Base-by-base conservation (phyloP, 2,797 vertebrate genomes). In the Sebastes kiyomatsui region DNA sequence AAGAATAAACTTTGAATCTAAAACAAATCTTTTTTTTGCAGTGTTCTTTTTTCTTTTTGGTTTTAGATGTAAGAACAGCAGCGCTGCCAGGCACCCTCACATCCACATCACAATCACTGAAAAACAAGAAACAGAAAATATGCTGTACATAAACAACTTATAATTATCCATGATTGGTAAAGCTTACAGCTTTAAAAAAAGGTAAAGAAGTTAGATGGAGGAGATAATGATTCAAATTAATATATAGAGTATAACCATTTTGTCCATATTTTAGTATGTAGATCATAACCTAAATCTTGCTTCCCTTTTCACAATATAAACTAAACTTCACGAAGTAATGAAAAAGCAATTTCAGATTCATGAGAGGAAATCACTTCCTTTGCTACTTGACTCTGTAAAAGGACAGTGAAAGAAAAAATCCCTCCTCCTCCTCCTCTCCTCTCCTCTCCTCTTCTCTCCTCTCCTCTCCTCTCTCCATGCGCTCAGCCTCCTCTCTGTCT, bases 401-500 rank as follows among this genome's bases (percentile, higher is more conserved):
- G 12, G 22, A 80, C 27, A 67, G 35, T 12, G 14, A 76, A 74
- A 80, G 14, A 58, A 62, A 77, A 77, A 82, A 62, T 58, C 13
- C 1, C 61, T 85, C 14, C 55, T 49, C 42, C 35, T 58, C 59
- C 68, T 79, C 62, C 11, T 35, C 68, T 79, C 55, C 30, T 78
- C 58, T 35, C 11, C 11, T 35, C 61, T 85, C n/a, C 49, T 46
- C 42, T 58, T 42, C 66, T 79, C 62, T 42, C 38, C 38, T 42
- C 32, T 78, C 58, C 72, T 78, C 64, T 68, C 22, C 54, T 0
- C 77, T 75, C 79, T 82, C 76, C 75, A 42, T 70, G 75, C 55
- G 2, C 83, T 81, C 79, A 73, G 74, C 82, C 83, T 72, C 18
- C 65, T 59, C 79, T 62, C 70, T 71, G 77, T 55, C 77, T 70